Base-by-base conservation (phyloP, 2,888 invertebrate species). In the Apamea monoglypha region DNA sequence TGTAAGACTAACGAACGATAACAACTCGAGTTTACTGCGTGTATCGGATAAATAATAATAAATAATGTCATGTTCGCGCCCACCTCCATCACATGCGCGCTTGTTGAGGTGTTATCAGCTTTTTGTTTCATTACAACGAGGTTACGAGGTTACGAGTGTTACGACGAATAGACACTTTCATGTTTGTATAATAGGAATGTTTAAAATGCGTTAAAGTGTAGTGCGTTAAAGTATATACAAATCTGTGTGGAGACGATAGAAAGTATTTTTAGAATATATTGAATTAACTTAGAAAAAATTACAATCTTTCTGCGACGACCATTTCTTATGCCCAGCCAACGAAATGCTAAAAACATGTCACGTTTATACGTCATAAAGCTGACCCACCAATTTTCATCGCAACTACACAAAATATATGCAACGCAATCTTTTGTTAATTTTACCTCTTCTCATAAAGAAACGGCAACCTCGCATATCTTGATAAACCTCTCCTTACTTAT, bases 1-100 rank as follows among this genome's bases (percentile, higher is more conserved):
- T 95, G 92, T 92, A 92, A 90, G 91, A 90, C 95, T 96, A 96
- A 96, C 96, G 95, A 96, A 95, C 92, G 94, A 93, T 89, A 89
- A 86, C 90, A 90, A 87, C 79, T 83, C 81, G 79, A 82, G 89
- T 88, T 89, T 89, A 86, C 86, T 68, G 71, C 79, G 82, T 74
- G 82, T 85, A 81, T 81, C 82, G 82, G 81, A 75, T 79, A 82
- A 84, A 85, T 87, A 71, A 89, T 82, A 78, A 80, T 79, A 84
- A 84, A 82, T 84, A 78, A 84, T 79, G 74, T 82, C 53, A 75
- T 67, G 73, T 82, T 82, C 50, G 53, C 75, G 68, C 69, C 76
- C 85, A 74, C 71, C 84, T 72, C 72, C 50, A 59, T 78, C 67
- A 66, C 32, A 59, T 74, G 36, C 66, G 78, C 71, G 70, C 68